These are phyloP conservation scores for Megaleporinus macrocephalus DNA, from an alignment of 2,113 vertebrate species.

Conservation along the genomic window DNA sequence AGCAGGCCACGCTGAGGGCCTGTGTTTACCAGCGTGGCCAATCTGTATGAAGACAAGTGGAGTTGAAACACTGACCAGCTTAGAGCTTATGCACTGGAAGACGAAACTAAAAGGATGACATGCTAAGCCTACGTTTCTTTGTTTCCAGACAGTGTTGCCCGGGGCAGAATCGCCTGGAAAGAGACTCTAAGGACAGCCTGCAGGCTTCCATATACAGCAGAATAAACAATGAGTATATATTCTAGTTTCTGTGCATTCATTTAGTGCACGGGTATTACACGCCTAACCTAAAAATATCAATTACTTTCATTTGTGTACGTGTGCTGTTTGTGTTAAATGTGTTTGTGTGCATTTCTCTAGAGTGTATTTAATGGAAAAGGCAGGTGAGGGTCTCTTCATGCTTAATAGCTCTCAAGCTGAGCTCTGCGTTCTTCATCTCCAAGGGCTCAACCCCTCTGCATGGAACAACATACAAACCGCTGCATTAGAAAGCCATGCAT, in stretches of 20 bases:
- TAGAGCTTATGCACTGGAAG: not conserved
- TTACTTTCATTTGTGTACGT: not conserved
- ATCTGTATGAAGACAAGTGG: not conserved
- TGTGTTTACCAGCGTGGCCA: not conserved
- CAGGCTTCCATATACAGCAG: not conserved
- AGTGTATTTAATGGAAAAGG: not conserved
- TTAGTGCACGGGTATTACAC: not conserved
- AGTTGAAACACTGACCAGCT: not conserved
- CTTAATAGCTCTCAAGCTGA: conserved; percentile 46
- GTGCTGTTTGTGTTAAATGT: not conserved
- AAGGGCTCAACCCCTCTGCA: not conserved
- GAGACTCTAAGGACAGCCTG: not conserved
- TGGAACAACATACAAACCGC: not conserved
- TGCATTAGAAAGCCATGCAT: not conserved
- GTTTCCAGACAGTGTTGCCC: not conserved
- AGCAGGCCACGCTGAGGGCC: not conserved
- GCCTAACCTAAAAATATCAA: not conserved
- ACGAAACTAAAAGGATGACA: not conserved
- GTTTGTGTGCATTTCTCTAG: not conserved
- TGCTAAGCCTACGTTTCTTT: not conserved
- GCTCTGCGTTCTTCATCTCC: conserved; percentile 10
- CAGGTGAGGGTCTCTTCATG: conserved; percentile 38
- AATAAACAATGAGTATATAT: not conserved
- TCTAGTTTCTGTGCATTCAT: not conserved
- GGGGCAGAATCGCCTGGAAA: not conserved